Evolutionary conservation across 2,888 invertebrate species (phyloP).

Genomic region (Phoenoteleia sp.): DNA sequence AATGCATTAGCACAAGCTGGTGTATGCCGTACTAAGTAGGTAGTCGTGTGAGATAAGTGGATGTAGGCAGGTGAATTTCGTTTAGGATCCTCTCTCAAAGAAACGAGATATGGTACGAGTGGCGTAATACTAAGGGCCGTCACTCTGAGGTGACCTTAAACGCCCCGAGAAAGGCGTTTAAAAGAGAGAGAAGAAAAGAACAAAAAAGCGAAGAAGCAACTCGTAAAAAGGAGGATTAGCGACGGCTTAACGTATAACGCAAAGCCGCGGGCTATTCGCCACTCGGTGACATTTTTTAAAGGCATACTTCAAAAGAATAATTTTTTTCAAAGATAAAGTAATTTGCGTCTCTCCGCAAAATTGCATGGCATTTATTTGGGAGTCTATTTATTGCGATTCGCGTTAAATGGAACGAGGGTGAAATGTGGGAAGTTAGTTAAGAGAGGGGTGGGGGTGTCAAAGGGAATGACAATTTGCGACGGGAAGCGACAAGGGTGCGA

Average conservation of each 20-base stretch:
- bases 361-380: constrained; percentile 11
- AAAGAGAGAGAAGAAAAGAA: too few species aligned
- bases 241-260: constrained; percentile 30
- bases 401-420: not conserved
- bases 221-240: constrained; percentile 17
- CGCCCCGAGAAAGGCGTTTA: not conserved
- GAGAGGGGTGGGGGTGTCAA: not conserved
- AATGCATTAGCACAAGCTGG: constrained; percentile 23
- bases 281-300: constrained; percentile 20
- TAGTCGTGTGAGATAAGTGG: constrained; percentile 62
- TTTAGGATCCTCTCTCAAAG: constrained; percentile 68
- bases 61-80: constrained; percentile 67
- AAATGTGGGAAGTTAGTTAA: not conserved
- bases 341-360: not conserved
- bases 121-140: constrained; percentile 45
- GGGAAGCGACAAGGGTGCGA: too few species aligned
- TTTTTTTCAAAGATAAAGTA: not conserved
- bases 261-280: constrained; percentile 34
- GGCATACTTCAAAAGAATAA: constrained; percentile 11
- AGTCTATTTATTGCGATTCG: constrained; percentile 8
- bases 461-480: constrained; percentile 30
- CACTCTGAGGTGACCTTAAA: constrained; percentile 42
- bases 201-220: not conserved
- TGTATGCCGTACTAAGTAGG: constrained; percentile 48
- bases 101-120: constrained; percentile 60